Base-by-base conservation (phyloP, 1,140 invertebrate genomes). In the Drosophila nikananu region DNA sequence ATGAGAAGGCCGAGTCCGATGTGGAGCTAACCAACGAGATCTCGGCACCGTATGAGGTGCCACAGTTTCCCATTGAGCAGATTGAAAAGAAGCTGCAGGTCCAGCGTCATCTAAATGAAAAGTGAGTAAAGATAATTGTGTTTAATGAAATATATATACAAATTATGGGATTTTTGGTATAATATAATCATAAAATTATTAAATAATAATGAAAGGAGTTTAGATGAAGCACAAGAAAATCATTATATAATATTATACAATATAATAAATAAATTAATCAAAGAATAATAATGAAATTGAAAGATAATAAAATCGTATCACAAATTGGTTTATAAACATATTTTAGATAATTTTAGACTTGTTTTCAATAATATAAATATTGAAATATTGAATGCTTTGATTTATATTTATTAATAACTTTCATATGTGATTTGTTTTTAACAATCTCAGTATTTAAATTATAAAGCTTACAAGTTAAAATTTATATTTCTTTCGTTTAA, bases 41-140 rank as follows among this genome's bases (percentile, higher is more conserved):
- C 74, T 98, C 97, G 17, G 97, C 97, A 10, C 97, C 98, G 0
- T 99, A 98, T 92, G 98, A 99, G 94, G 97, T 99, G 17, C 97
- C 98, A 0, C 97, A 99, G 93, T 99, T 99, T 93, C 98, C 98
- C 1, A 99, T 99, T 83, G 98, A 99, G 93, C 97, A 99, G 91
- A 97, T 98, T 62, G 98, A 99, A 93, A 98, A 97, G 93, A 98
- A 98, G 89, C 94, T 98, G 10, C 96, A 97, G 39, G 96, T 98
- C 65, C 98, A 99, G 90, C 94, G 97, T n/a, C 97, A 98, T 91
- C 94, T 99, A 5, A 98, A 97, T 90, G 95, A 96, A 68, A 97
- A 96, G 97, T 98, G 94, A 95, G 95, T 95, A 65, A 12, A 9
- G 3, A 13, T 7, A 6, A 3, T 7, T 9, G 3, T 9, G 8